Base-by-base conservation (phyloP, 2,113 vertebrate genomes). In the Cynoglossus semilaevis region DNA sequence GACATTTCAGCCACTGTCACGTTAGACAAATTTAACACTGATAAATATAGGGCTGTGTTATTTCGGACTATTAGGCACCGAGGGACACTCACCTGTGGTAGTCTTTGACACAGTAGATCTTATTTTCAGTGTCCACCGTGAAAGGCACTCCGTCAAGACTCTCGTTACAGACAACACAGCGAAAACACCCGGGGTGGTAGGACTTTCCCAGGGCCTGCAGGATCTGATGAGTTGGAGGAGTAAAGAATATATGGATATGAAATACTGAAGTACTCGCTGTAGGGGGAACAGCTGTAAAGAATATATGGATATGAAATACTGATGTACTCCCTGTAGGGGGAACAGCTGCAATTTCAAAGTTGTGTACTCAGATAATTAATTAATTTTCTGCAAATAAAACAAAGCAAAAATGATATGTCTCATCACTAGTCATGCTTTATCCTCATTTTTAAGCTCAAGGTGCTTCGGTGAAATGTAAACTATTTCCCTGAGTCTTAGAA, bases 101-200 rank as follows among this genome's bases (percentile, higher is more conserved):
- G 86, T 98, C 96, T 73, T 92, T 92, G 73, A 98, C 94, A 54
- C 96, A 98, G 90, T 98, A 98, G 83, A 98, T 96, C 90, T 94
- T 95, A 81, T 97, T 97, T 72, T 98, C 95, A 0, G 93, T 92
- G 87, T 98, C 96, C 70, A 98, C 94, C 0, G 96, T 98, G 90
- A 98, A 98, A 1, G 96, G 95, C 40, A 98, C 96, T 35, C 96
- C 96, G 0, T 98, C 96, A 74, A 98, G 85, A 75, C 96, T 96
- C 88, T 98, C 95, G 0, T 96, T 98, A 80, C 96, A 98, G 87
- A 97, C 90, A 73, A 94, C 89, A 0, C 96, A 98, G 74, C 96
- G 95, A 88, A 98, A 98, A 65, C 96, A 98, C 81, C 94, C 95
- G 0, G 96, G 96, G 76, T 98, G 96, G 81, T 97, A 98, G 0